Evolutionary conservation across 2,113 vertebrate genomes (phyloP), one percentile per base, ranked within the genome.

Genomic region (Poeciliopsis prolifica): DNA sequence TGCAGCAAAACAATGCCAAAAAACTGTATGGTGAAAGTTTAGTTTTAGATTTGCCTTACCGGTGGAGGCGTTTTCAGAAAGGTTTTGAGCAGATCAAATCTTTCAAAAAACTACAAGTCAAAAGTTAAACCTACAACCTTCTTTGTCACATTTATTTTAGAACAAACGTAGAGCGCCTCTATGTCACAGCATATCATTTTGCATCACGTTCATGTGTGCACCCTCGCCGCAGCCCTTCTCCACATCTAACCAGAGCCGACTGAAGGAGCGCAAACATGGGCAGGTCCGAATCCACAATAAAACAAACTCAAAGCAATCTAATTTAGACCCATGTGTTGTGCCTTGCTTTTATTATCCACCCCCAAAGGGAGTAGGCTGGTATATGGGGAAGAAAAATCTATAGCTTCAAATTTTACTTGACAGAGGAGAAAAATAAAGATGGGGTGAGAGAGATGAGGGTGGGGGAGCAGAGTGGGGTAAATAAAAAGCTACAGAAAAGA

Each of bases 341-440:
- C 69, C 71, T 63, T 44, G 42, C 54, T 80, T 86, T 90, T 79
- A 85, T 79, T 84, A 79, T 81, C 76, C 78, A 83, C 33, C 83
- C 83, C 24, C 5, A 3, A 73, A 61, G 71, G 37, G n/a, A 78
- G 80, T 63, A 54, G 62, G 2, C 28, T 61, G 68, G 24, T 78
- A 29, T 78, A 79, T 84, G 61, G 33, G 54, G 72, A 72, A 60
- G 72, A 69, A 65, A 79, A 85, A 82, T 15, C 31, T 7, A 24
- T 22, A 6, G 64, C 81, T 79, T 78, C 73, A 51, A 83, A 68
- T 80, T 82, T 35, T 66, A 66, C 64, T 73, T 8, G 19, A 78
- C 75, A 80, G 66, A 65, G 60, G 85, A 75, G 84, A 84, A 86
- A 83, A 75, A 82, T 82, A 85, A 70, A 80, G 17, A 30, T 11